Percentiles rank a stretch among this genome's conserved stretches.
Evolutionary conservation across 2,113 vertebrate genomes (phyloP).

Genomic region (Nothobranchius kuhntae): DNA sequence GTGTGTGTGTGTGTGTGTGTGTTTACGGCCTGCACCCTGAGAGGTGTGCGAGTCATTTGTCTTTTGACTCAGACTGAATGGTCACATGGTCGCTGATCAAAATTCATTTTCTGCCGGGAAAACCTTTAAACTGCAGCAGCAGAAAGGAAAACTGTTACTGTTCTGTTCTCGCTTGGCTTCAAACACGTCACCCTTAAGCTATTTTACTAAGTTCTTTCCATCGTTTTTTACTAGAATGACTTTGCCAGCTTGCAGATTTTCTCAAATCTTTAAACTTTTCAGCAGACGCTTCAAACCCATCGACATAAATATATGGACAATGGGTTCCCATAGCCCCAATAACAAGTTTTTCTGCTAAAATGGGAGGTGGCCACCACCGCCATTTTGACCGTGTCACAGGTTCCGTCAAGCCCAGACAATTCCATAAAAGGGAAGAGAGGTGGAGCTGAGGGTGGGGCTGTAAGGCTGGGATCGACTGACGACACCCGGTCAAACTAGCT

Average conservation of each 20-base stretch:
- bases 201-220: conserved; percentile 33
- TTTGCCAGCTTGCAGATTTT: conserved; percentile 36
- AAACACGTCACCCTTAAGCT: conserved; percentile 21
- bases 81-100: conserved; percentile 4
- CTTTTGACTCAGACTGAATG: conserved; percentile 37
- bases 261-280: conserved; percentile 54
- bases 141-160: conserved; percentile 22
- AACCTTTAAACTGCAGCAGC: conserved; percentile 6
- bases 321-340: too few species aligned
- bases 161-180: conserved; percentile 6
- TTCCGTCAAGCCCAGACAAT: too few species aligned
- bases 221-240: conserved; percentile 28
- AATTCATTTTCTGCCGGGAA: conserved; percentile 10
- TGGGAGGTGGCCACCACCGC: too few species aligned
- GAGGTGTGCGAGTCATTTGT: conserved; percentile 35
- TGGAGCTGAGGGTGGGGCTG: too few species aligned
- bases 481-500: too few species aligned
- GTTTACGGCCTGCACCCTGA: conserved; percentile 28
- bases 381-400: too few species aligned
- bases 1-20: conserved; percentile 47
- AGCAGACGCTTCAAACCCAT: conserved; percentile 46
- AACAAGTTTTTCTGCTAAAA: too few species aligned
- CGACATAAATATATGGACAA: too few species aligned
- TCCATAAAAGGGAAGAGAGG: too few species aligned
- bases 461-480: too few species aligned